Conservation (phyloP, 2,888 invertebrate genomes). For the Drosophila atripex region DNA sequence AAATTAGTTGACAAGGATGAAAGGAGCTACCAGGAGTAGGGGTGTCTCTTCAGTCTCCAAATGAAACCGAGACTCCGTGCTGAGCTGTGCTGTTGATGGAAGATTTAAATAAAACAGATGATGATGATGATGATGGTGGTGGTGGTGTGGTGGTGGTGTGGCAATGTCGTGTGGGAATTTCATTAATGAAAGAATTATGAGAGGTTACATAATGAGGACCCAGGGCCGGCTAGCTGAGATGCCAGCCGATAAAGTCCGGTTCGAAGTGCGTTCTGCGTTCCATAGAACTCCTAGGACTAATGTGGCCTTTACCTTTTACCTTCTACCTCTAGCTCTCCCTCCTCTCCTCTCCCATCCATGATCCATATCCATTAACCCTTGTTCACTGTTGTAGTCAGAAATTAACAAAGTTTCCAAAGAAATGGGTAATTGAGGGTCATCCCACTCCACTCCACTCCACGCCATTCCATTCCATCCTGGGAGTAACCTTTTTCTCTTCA, state of each 20-base stretch:
- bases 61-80: constrained; percentile 70
- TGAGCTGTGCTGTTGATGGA: constrained; percentile 54
- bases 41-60: constrained; percentile 28
- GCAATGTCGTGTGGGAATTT: constrained; percentile 71
- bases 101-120: constrained; percentile 71
- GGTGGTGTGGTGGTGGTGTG: constrained; percentile 20
- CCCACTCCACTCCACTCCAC: too few relatives aligned
- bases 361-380: constrained; percentile 28
- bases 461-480: too few relatives aligned
- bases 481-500: too few relatives aligned
- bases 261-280: constrained; percentile 24
- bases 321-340: constrained; percentile 30
- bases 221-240: constrained; percentile 38
- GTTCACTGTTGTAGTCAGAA: constrained; percentile 69
- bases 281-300: constrained; percentile 49
- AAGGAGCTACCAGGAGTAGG: constrained; percentile 18
- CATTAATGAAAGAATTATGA: constrained; percentile 78
- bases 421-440: constrained; percentile 64
- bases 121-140: constrained; percentile 26
- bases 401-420: constrained; percentile 74
- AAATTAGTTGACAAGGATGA: constrained; percentile 78
- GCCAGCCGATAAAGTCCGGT: constrained; percentile 58
- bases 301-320: constrained; percentile 54
- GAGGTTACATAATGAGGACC: constrained; percentile 75
- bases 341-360: not conserved